phyloP scores from a whole-genome alignment of 2,888 invertebrate genomes.

The Drosophila putrida region DNA sequence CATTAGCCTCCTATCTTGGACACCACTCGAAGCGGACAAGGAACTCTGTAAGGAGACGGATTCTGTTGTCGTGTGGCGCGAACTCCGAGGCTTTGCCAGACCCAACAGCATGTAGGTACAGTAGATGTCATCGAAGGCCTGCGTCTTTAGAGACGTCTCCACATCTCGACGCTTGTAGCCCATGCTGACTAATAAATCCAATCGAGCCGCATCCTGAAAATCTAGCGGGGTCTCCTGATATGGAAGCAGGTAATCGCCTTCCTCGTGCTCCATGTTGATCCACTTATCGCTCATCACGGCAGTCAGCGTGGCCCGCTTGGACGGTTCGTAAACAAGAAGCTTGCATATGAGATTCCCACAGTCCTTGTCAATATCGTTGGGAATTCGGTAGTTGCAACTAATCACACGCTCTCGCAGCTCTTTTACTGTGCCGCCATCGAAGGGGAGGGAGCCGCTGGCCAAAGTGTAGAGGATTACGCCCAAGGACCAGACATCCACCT shows the following conservation, averaged over 20 bases:
- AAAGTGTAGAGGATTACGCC: constrained; percentile 99
- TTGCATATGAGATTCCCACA: constrained; percentile 99
- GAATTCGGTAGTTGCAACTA: constrained; percentile 98
- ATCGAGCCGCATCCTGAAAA: constrained; percentile 54
- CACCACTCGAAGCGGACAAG: neutral
- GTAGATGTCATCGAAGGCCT: constrained; percentile 99
- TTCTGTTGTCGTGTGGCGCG: constrained; percentile 21
- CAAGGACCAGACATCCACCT: constrained; percentile 99
- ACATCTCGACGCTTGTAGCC: constrained; percentile 97
- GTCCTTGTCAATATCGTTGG: constrained; percentile 99
- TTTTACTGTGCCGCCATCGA: constrained; percentile 99
- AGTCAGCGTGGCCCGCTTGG: constrained; percentile 96
- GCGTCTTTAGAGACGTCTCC: constrained; percentile 96
- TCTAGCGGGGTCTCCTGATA: constrained; percentile 65
- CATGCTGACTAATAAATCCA: constrained; percentile 92
- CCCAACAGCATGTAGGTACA: constrained; percentile 97
- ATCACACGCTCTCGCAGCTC: constrained; percentile 98
- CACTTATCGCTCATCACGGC: constrained; percentile 97
- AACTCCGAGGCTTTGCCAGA: constrained; percentile 47
- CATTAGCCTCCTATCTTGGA: constrained; percentile 3
- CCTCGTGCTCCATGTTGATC: constrained; percentile 99
- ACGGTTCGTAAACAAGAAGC: constrained; percentile 99
- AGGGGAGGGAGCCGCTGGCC: constrained; percentile 99
- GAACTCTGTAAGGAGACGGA: constrained; percentile 21
- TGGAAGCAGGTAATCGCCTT: constrained; percentile 91